Conservation (phyloP, 2,113 vertebrate genomes). For the Circaetus gallicus region DNA sequence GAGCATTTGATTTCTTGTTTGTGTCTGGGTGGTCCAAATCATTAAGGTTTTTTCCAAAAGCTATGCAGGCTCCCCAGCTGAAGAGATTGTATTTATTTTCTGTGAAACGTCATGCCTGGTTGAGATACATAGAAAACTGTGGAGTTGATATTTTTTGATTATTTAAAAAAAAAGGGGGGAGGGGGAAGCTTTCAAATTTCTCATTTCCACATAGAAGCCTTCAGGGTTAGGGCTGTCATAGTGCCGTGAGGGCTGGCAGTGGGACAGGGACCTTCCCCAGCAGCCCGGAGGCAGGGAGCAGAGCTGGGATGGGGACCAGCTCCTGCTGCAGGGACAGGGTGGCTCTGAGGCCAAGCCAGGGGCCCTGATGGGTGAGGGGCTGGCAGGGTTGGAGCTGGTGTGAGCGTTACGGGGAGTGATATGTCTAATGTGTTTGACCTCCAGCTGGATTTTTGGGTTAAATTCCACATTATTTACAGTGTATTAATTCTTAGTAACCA, state of each 20-base stretch:
- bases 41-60: neutral
- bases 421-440: neutral
- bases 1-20: neutral
- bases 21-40: neutral
- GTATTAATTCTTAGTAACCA: neutral
- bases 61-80: neutral
- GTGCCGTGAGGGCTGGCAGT: neutral
- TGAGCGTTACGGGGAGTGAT: rapidly evolving
- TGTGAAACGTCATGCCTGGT: rapidly evolving
- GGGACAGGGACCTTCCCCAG: neutral
- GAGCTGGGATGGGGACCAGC: neutral
- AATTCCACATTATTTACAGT: neutral
- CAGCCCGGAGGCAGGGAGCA: neutral
- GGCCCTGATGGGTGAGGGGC: rapidly evolving
- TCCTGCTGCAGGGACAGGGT: neutral
- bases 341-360: neutral
- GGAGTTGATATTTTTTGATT: neutral
- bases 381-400: neutral
- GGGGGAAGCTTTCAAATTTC: rapidly evolving
- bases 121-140: neutral
- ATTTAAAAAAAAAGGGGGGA: rapidly evolving
- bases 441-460: neutral
- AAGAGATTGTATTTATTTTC: neutral
- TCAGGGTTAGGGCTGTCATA: neutral
- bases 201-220: neutral